Evolutionary conservation across 2,113 vertebrate genomes (phyloP), one percentile per base, ranked within the genome.

Genomic region (Hemibates koningsi): DNA sequence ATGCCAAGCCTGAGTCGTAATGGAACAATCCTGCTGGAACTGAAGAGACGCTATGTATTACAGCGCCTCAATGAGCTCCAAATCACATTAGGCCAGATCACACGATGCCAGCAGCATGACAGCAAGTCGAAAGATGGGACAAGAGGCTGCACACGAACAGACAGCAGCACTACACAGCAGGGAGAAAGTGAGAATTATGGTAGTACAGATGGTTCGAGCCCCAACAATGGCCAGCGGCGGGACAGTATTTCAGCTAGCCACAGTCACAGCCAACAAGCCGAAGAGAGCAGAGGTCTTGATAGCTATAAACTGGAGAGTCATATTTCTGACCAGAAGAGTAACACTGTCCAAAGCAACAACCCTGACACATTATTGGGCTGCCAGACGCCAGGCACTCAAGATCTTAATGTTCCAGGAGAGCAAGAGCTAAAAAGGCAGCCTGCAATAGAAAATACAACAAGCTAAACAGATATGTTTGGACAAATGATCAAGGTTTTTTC

Each of bases 21-120:
- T 87, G 95, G 93, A 90, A 95, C 95, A 83, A 61, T 90, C 61
- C 91, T 95, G 84, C 86, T 96, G 93, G 94, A 96, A 80, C 88
- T 95, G 89, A 94, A 92, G 92, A 94, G 95, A 81, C 86, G 56
- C 27, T 89, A 90, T 61, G 81, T 95, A 89, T 93, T 89, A 41
- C 95, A 95, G 90, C 94, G 93, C 73, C 94, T 96, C 86, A 80
- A 91, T 76, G 93, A 95, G 93, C 94, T 96, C 83, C 94, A 95
- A 87, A 86, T 90, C 88, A 95, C 88, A 82, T 94, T 95, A 91
- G 88, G 80, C 52, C 89, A 86, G 63, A 92, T 94, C 86, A 88
- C 86, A 80, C 82, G 3, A 76, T 76, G 92, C 89, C 95, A 93
- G 90, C 90, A 80, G 87, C 57, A 29, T 80, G 89, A 90, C 89